Conservation (phyloP, 2,797 vertebrate genomes). For the Crenichthys baileyi region DNA sequence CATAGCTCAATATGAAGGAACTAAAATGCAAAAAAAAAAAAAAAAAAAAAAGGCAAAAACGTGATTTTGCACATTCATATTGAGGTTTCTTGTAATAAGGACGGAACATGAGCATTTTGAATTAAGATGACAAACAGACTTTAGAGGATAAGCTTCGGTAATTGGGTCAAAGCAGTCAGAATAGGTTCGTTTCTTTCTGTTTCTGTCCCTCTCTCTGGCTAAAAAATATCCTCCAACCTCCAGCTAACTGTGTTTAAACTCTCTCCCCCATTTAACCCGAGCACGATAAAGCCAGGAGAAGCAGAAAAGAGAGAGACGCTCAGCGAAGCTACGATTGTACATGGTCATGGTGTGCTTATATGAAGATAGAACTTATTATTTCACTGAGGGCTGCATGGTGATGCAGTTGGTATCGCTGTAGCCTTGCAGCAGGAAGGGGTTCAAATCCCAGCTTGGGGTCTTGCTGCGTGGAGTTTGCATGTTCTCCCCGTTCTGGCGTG, state of each 20-base stretch:
- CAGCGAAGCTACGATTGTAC: no score
- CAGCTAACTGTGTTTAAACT: constrained; percentile 87
- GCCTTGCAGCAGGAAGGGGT: no score
- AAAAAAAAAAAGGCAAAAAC: neutral
- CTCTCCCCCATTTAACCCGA: constrained; percentile 84
- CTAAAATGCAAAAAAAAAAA: constrained; percentile 1
- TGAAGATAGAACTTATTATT: neutral
- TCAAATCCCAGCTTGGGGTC: no score
- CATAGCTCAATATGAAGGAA: constrained; percentile 20
- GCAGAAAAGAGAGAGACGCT: constrained; percentile 8
- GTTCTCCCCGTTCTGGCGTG: no score
- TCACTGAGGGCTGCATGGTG: no score
- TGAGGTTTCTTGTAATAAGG: neutral
- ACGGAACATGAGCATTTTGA: neutral
- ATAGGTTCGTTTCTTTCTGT: constrained; percentile 8
- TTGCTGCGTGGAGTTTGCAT: no score
- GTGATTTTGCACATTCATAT: neutral
- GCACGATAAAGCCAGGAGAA: constrained; percentile 27
- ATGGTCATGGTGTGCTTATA: neutral
- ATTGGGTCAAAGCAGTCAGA: constrained; percentile 38
- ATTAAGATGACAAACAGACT: constrained; percentile 1
- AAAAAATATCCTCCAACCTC: constrained; percentile 91
- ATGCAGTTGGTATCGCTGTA: no score
- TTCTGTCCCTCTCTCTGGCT: constrained; percentile 48
- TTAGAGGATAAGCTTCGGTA: constrained; percentile 5